phyloP scores from a whole-genome alignment of 2,797 vertebrate species.

The Cyprinodon diabolis region DNA sequence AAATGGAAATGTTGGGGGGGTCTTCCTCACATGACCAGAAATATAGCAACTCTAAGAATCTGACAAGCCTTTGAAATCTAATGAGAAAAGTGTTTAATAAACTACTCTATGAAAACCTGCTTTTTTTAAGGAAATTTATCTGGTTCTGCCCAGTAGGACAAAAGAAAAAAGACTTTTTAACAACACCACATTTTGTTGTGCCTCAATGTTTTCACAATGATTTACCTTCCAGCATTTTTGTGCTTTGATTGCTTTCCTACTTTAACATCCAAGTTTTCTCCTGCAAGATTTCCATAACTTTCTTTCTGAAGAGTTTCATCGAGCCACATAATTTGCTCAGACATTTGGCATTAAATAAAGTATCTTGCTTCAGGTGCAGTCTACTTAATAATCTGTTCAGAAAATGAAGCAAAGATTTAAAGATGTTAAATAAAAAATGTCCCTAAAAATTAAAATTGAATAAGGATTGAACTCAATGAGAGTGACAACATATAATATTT shows the following conservation, averaged over 20 bases:
- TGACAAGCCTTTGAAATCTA: not conserved
- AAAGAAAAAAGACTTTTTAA: not conserved
- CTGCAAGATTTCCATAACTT: not conserved
- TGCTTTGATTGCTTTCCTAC: not conserved
- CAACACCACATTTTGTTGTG: not conserved
- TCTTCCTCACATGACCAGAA: not conserved
- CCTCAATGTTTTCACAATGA: too few species aligned
- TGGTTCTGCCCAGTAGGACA: not conserved
- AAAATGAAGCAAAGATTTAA: conserved; percentile 13
- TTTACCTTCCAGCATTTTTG: not conserved
- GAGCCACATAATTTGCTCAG: not conserved
- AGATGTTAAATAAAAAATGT: conserved; percentile 5
- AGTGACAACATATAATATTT: conserved; percentile 1
- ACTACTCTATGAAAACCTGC: not conserved
- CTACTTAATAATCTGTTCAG: conserved; percentile 7
- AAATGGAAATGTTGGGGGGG: not conserved
- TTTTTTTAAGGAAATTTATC: not conserved
- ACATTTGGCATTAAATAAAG: not conserved
- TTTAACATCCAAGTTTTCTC: not conserved
- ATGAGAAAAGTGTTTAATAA: not conserved
- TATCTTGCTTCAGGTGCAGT: not conserved
- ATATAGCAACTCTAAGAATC: not conserved
- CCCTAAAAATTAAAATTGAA: conserved; percentile 6
- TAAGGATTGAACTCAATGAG: not conserved
- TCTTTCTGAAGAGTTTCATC: not conserved